Percentiles rank a stretch among this genome's conserved stretches.
Evolutionary conservation across 2,888 invertebrate genomes (phyloP).

Genomic region (Meghimatium bilineatum): DNA sequence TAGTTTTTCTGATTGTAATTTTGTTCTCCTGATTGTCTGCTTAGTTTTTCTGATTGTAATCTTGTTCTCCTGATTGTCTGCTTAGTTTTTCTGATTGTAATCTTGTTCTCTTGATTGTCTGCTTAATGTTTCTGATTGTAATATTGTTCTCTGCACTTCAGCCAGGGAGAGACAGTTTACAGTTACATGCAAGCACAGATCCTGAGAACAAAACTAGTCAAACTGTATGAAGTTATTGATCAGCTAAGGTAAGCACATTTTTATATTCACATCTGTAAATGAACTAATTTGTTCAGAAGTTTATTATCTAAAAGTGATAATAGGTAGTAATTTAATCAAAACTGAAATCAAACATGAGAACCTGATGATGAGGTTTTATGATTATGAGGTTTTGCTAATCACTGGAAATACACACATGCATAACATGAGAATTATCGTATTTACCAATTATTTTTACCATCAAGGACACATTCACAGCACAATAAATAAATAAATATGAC

Average conservation of each 20-base stretch:
- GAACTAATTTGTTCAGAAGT: no score
- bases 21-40: neutral
- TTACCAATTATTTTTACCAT: no score
- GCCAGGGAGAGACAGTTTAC: slow-evolving; percentile 93
- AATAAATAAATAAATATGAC: no score
- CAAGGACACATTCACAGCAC: no score
- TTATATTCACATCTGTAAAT: neutral
- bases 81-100: neutral
- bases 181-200: slow-evolving; percentile 89
- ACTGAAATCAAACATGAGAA: no score
- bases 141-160: slow-evolving; percentile 67
- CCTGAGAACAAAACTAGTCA: slow-evolving; percentile 88
- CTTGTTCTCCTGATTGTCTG: neutral
- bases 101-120: neutral
- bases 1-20: neutral
- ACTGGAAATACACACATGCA: no score
- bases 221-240: slow-evolving; percentile 92
- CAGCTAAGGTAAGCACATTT: slow-evolving; percentile 74
- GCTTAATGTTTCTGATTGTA: no score
- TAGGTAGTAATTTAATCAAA: no score
- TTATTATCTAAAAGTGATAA: no score
- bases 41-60: slow-evolving; percentile 6
- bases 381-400: no score
- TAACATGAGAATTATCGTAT: no score
- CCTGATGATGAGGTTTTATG: no score